phyloP scores from a whole-genome alignment of 2,888 invertebrate genomes.

The Galeopsomyia nigrocyanea region DNA sequence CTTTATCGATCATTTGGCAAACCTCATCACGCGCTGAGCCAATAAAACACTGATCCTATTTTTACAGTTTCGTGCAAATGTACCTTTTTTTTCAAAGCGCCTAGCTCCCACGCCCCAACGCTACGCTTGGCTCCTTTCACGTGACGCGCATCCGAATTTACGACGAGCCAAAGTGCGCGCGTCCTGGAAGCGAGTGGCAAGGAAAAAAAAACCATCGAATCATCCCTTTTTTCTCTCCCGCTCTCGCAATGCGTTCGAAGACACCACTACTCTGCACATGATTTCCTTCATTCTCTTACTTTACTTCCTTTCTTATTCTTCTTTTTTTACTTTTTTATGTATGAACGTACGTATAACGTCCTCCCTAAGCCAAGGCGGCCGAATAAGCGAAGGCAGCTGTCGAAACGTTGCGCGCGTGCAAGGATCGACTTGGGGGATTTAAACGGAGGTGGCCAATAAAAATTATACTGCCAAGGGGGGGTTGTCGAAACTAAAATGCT shows the following conservation, averaged over 20 bases:
- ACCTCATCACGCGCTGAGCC: constrained; percentile 43
- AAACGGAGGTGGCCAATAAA: constrained; percentile 50
- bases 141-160: constrained; percentile 48
- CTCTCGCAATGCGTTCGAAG: constrained; percentile 26
- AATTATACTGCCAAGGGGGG: constrained; percentile 50
- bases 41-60: constrained; percentile 49
- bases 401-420: background rate
- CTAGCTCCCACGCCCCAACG: background rate
- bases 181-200: background rate
- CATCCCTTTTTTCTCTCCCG: constrained; percentile 22
- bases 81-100: constrained; percentile 15
- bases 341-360: constrained; percentile 3
- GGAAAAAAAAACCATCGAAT: constrained; percentile 33
- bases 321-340: constrained; percentile 32
- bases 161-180: constrained; percentile 29
- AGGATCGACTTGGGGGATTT: constrained; percentile 39
- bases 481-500: constrained; percentile 23
- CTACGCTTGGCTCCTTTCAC: constrained; percentile 12
- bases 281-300: constrained; percentile 24
- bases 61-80: constrained; percentile 48
- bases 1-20: constrained; percentile 37
- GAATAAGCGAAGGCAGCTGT: constrained; percentile 35
- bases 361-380: background rate
- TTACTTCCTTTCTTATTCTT: constrained; percentile 15
- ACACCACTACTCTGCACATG: constrained; percentile 5